Evolutionary conservation across 2,888 invertebrate species (phyloP), one percentile per base, ranked within the genome.

Genomic region (Sthenelais limicola): DNA sequence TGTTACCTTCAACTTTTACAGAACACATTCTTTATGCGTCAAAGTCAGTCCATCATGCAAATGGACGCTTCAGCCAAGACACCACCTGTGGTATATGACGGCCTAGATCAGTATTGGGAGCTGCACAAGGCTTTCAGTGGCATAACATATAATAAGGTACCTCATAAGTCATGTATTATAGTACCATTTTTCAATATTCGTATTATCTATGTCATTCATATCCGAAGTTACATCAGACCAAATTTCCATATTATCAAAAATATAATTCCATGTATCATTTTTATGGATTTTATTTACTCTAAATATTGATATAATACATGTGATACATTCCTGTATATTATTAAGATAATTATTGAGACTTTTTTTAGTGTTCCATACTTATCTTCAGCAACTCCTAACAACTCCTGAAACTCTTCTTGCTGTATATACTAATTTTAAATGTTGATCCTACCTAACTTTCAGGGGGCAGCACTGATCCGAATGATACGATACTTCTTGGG

Each of bases 401-500:
- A n/a, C n/a, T n/a, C n/a, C n/a, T n/a, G n/a, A n/a, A n/a, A n/a
- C n/a, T n/a, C n/a, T n/a, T n/a, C n/a, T n/a, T n/a, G n/a, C n/a
- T n/a, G n/a, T n/a, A n/a, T n/a, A n/a, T n/a, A n/a, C n/a, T n/a
- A n/a, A n/a, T n/a, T n/a, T n/a, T n/a, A n/a, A n/a, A n/a, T n/a
- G n/a, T n/a, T n/a, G n/a, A n/a, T n/a, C n/a, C n/a, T n/a, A n/a
- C n/a, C n/a, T n/a, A n/a, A n/a, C n/a, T 32, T 32, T 28, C 38
- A 62, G 62, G 62, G 62, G 24, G 62, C 62, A 9, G 62, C 62
- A 21, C n/a, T 62, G 3, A 9, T 62, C 5, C 12, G 62, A 28
- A 62, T 62, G 62, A 38, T 62, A 24, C 62, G 62, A 1, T 62
- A 62, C 38, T 62, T 62, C 38, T 24, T 62, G 35, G 43, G 43